Evolutionary conservation across 2,113 vertebrate species (phyloP).

Genomic region (Heterotilapia buettikoferi): DNA sequence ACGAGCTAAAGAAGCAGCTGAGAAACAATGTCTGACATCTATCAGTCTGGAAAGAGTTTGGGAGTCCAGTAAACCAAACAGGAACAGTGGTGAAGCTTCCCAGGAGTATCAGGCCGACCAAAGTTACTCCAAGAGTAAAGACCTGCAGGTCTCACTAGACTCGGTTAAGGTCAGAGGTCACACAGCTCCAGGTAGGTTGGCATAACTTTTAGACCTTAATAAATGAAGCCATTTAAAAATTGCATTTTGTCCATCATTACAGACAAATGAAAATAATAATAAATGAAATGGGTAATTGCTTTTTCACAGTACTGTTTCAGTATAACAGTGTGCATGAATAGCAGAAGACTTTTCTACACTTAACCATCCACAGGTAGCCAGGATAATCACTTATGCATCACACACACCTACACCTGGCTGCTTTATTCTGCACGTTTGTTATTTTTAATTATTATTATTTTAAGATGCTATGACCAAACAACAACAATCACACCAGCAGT

Average conservation of each 20-base stretch:
- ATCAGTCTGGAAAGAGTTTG: too few species aligned
- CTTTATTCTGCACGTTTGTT: neutral
- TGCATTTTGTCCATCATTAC: neutral
- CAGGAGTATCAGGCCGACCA: neutral
- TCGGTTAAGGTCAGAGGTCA: neutral
- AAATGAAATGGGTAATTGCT: neutral
- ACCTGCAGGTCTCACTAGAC: neutral
- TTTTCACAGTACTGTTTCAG: neutral
- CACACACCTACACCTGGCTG: neutral
- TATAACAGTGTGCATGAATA: neutral
- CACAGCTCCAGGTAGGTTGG: neutral
- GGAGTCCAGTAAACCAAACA: neutral
- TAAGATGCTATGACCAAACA: neutral
- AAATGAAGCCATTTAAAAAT: neutral
- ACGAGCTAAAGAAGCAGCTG: too few species aligned
- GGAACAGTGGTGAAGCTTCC: neutral
- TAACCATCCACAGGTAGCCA: neutral
- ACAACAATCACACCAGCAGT: neutral
- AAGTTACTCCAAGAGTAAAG: neutral
- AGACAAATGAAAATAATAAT: neutral
- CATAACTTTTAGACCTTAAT: neutral
- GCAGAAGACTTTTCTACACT: neutral
- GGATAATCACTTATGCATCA: neutral
- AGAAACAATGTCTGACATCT: too few species aligned
- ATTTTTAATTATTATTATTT: neutral